Evolutionary conservation across 1,140 invertebrate species (phyloP).

Genomic region (Drosophila serrata): DNA sequence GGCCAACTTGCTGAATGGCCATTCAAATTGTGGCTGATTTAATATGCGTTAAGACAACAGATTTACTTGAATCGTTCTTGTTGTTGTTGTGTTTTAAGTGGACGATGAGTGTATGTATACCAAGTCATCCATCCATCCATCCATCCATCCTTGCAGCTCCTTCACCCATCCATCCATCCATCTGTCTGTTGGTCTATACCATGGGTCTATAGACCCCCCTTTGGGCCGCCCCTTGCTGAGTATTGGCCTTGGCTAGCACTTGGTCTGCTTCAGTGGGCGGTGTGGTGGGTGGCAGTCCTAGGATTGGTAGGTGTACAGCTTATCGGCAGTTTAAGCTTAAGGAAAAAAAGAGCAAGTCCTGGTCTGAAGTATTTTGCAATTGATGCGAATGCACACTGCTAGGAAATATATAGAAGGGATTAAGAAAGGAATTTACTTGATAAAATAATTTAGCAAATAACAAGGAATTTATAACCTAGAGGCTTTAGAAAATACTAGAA

Average conservation of each 20-base stretch:
- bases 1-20: constrained; percentile 43
- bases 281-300: background rate
- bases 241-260: constrained; percentile 17
- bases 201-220: background rate
- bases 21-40: constrained; percentile 80
- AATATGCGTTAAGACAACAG: constrained; percentile 83
- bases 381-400: constrained; percentile 35
- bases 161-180: constrained; percentile 2
- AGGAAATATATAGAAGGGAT: constrained; percentile 21
- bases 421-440: background rate
- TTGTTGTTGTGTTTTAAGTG: constrained; percentile 42
- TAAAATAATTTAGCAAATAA: background rate
- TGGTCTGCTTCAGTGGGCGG: constrained; percentile 3
- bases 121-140: constrained; percentile 15
- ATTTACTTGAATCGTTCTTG: constrained; percentile 52
- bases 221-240: constrained; percentile 8
- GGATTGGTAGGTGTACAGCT: constrained; percentile 2
- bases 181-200: constrained; percentile 6
- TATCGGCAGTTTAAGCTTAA: constrained; percentile 19
- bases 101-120: constrained; percentile 31
- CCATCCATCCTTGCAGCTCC: constrained; percentile 14
- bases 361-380: constrained; percentile 59
- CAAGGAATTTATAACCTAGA: background rate
- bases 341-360: constrained; percentile 30
- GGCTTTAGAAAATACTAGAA: background rate